Base-by-base conservation (phyloP, 64 coral and sea anemone genomes). In the Orbicella faveolata region DNA sequence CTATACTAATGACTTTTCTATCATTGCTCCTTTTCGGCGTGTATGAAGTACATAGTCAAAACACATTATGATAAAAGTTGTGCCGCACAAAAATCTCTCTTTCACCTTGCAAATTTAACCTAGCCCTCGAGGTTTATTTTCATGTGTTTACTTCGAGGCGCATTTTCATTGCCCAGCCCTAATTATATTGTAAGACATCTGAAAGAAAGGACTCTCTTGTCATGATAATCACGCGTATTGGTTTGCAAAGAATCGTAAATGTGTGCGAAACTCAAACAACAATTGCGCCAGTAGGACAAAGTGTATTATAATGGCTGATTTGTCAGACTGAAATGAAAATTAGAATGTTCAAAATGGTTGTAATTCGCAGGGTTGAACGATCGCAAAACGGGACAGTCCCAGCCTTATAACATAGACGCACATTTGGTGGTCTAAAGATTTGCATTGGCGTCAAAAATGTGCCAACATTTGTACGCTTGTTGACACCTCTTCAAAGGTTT, bases 401-500 rank as follows among this genome's bases (percentile, higher is more conserved):
- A 70, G 4, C n/a, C 20, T 1, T 3, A n/a, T 6, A n/a, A 3
- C 4, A 70, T 26, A 33, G 41, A 48, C 17, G 3, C 75, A 48
- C 36, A 10, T 77, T 77, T 61, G 25, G 52, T 79, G 77, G 77
- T 79, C 77, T 34, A 26, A 23, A 52, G n/a, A 54, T 53, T 79
- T 59, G 21, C 23, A 1, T 7, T 26, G 52, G 77, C 23, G 51
- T 79, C 20, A 57, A 33, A 63, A 35, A 23, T 84, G 35, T 68
- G 19, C 36, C 21, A 12, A 6, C 61, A 51, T 68, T 84, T n/a
- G 62, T 20, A 68, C 9, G 62, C 36, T 48, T 63, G 21, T 84
- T 39, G 62, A 84, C 81, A 84, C 62, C 62, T 84, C 62, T 67
- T 84, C 20, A 11, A 69, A 84, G 61, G 19, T 68, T 84, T n/a